Evolutionary conservation across 37 sponge, comb jelly and placozoan genomes (phyloP).

Genomic region (Agelas oroides): DNA sequence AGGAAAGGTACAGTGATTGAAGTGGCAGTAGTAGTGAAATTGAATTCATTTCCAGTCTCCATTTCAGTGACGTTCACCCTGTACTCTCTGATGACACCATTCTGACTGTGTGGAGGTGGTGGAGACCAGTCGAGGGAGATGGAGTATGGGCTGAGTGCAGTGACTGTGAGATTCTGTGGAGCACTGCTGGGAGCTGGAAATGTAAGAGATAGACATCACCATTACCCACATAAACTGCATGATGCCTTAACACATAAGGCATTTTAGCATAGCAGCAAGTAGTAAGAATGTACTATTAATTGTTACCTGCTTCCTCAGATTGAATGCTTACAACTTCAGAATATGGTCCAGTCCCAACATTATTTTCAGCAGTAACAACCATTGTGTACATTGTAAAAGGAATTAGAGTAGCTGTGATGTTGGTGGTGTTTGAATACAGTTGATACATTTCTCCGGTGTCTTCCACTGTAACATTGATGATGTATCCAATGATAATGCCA

Average conservation of each 20-base stretch:
- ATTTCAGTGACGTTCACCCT: slow-evolving; percentile 31
- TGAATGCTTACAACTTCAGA: not conserved
- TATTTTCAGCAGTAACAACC: slow-evolving; percentile 30
- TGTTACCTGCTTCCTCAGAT: slow-evolving; percentile 20
- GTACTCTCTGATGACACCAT: slow-evolving; percentile 52
- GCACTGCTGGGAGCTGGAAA: slow-evolving; percentile 17
- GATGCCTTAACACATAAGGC: no score
- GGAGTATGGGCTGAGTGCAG: not conserved
- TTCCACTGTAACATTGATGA: not conserved
- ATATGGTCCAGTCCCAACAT: slow-evolving; percentile 30
- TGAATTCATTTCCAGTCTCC: slow-evolving; percentile 9
- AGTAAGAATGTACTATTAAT: no score
- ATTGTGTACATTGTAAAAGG: slow-evolving; percentile 42
- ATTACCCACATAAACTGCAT: no score
- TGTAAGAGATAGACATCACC: not conserved
- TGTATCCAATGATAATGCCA: slow-evolving; percentile 8
- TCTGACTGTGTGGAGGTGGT: not conserved
- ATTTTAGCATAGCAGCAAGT: no score
- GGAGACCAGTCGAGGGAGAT: slow-evolving; percentile 26
- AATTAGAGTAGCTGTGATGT: not conserved
- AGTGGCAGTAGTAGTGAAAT: not conserved
- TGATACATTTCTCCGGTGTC: not conserved
- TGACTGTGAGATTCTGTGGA: slow-evolving; percentile 20
- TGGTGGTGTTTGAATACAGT: not conserved
- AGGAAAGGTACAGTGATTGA: slow-evolving; percentile 18